Evolutionary conservation across 2,888 invertebrate species (phyloP).

Genomic region (Serrognathus titanus): DNA sequence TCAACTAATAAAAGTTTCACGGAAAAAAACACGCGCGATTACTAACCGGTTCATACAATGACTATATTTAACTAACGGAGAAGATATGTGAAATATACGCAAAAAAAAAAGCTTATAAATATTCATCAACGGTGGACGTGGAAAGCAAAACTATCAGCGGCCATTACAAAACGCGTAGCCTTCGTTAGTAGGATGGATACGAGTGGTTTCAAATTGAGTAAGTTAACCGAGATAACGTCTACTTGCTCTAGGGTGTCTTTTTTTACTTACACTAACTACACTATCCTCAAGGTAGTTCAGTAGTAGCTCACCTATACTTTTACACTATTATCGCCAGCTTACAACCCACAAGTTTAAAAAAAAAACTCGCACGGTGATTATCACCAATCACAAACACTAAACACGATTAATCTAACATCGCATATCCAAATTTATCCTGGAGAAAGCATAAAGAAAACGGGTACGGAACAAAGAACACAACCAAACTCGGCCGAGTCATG

Average conservation of each 20-base stretch:
- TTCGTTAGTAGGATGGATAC: neutral
- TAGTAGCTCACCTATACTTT: slow-evolving; percentile 2
- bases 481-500: slow-evolving; percentile 30
- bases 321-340: no score
- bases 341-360: neutral
- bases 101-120: neutral
- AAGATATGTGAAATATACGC: neutral
- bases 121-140: slow-evolving; percentile 1
- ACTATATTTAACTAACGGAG: neutral
- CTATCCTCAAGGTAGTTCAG: slow-evolving; percentile 1
- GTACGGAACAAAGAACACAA: slow-evolving; percentile 35
- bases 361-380: neutral
- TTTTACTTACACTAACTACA: neutral
- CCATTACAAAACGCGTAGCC: neutral
- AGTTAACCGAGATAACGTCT: no score
- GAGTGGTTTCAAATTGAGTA: no score
- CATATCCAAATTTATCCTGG: slow-evolving; percentile 10
- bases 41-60: neutral
- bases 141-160: neutral
- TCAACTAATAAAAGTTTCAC: neutral
- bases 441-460: slow-evolving; percentile 26
- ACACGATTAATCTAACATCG: no score
- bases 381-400: slow-evolving; percentile 13
- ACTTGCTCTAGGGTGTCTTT: neutral
- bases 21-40: neutral